phyloP scores from a whole-genome alignment of 2,888 invertebrate species.

The Spatulosminthurus flaviceps region DNA sequence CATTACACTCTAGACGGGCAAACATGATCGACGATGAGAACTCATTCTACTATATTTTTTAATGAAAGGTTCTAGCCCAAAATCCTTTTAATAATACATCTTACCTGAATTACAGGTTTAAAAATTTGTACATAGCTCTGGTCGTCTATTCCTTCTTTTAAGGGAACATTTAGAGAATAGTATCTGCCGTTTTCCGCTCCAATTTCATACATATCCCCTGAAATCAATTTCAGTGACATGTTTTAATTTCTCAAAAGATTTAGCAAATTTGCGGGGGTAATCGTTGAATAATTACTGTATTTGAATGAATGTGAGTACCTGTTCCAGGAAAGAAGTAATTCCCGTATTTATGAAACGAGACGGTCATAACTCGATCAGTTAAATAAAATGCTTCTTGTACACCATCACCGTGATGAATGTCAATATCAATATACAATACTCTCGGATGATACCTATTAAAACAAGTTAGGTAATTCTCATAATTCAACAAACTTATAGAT shows the following conservation, averaged over 20 bases:
- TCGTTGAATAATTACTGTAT: too few species aligned
- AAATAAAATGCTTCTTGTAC: constrained; percentile 98
- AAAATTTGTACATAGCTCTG: constrained; percentile 90
- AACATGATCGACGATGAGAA: constrained; percentile 19
- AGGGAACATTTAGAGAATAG: constrained; percentile 97
- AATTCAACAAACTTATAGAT: too few species aligned
- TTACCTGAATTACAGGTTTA: constrained; percentile 82
- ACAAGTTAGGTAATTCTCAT: too few species aligned
- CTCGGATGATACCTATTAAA: constrained; percentile 89
- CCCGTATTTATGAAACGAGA: constrained; percentile 98
- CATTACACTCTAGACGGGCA: constrained; percentile 89
- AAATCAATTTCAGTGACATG: too few species aligned
- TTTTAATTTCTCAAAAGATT: too few species aligned
- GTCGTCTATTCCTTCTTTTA: constrained; percentile 98
- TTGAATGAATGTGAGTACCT: too few species aligned
- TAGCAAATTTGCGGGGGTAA: too few species aligned
- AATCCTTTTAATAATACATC: not conserved
- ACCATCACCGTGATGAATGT: constrained; percentile 97
- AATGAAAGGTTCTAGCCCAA: not conserved
- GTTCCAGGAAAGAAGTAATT: constrained; percentile 98
- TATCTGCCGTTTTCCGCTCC: constrained; percentile 95
- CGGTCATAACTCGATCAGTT: constrained; percentile 98
- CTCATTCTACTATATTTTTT: not conserved
- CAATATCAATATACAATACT: constrained; percentile 97
- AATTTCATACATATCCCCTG: constrained; percentile 95